These are phyloP conservation scores for Magallana ariakensis DNA, from an alignment of 1,140 invertebrate species.

Conservation along the genomic window DNA sequence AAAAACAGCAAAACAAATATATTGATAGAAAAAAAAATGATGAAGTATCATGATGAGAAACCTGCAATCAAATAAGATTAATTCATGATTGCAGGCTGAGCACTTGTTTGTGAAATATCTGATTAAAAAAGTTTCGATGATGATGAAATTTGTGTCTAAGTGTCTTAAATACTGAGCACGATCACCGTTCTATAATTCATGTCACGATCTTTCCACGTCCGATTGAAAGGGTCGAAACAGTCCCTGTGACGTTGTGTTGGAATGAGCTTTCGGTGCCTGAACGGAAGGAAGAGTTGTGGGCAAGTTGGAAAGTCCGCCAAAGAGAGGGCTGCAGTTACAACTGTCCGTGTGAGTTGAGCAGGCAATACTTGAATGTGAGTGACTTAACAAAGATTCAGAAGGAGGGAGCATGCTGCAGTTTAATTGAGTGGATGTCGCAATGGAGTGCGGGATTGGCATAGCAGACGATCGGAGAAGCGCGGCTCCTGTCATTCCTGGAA, in stretches of 20 bases:
- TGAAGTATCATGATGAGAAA: background rate
- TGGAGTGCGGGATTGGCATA: slow-evolving; percentile 51
- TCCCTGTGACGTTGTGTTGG: slow-evolving; percentile 64
- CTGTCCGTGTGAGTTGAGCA: slow-evolving; percentile 56
- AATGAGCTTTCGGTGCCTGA: slow-evolving; percentile 54
- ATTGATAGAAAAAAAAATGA: background rate
- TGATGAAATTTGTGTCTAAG: background rate
- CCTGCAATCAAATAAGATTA: slow-evolving; percentile 7
- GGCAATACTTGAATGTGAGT: slow-evolving; percentile 51
- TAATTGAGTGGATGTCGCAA: slow-evolving; percentile 44
- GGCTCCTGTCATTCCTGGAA: slow-evolving; percentile 62
- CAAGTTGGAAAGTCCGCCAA: slow-evolving; percentile 53
- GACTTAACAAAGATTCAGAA: slow-evolving; percentile 57
- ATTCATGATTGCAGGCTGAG: slow-evolving; percentile 1
- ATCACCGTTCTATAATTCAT: background rate
- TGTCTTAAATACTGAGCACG: slow-evolving; percentile 16
- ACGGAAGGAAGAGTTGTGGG: slow-evolving; percentile 55
- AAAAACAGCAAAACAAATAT: slow-evolving; percentile 26
- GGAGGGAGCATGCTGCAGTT: slow-evolving; percentile 47
- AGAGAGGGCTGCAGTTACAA: slow-evolving; percentile 56
- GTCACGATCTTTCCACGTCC: slow-evolving; percentile 61
- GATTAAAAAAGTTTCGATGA: background rate
- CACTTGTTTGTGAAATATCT: background rate
- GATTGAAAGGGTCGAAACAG: slow-evolving; percentile 69
- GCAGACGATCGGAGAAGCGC: slow-evolving; percentile 53